Base-by-base conservation (phyloP, 2,888 invertebrate species). In the Coleophora deauratella region DNA sequence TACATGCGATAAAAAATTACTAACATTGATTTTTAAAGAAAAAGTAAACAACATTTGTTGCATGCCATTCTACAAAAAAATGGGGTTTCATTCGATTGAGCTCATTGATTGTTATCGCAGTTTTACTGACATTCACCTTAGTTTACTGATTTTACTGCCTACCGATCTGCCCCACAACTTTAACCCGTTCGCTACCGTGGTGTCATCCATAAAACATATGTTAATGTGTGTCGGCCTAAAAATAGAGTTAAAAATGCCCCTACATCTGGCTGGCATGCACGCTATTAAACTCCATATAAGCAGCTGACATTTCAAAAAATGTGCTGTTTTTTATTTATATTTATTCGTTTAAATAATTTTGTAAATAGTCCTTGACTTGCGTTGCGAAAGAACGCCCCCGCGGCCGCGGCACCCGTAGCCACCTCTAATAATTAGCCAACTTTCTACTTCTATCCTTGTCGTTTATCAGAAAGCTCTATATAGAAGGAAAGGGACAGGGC, bases 311-410 rank as follows among this genome's bases (percentile, higher is more conserved):
- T 74, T 73, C 55, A 57, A 47, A 59, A 66, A 65, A 63, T 55
- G 60, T 46, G 49, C 45, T 45, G 21, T 49, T 55, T 57, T 61
- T 62, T 61, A 59, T 57, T 59, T 55, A 62, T 58, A 55, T 62
- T 66, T 59, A 62, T 64, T 57, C 53, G 52, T 47, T 51, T 66
- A 55, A 57, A n/a, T 62, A 47, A 62, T 70, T 77, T 77, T 67
- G 70, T 65, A 68, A 72, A 65, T 58, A 70, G 80, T 72, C 80
- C 82, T 82, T 82, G 79, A 63, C 57, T 61, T 61, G 57, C 50
- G 67, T 79, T 79, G 69, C 66, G 74, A 78, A 75, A 80, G 64
- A 27, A 62, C 69, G 61, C 68, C 67, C 62, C 59, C 62, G 59
- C 65, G 53, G 55, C 55, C n/a, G n/a, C n/a, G 21, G 21, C 21